phyloP scores from a whole-genome alignment of 2,797 vertebrate species.

The Simalia tracyae region DNA sequence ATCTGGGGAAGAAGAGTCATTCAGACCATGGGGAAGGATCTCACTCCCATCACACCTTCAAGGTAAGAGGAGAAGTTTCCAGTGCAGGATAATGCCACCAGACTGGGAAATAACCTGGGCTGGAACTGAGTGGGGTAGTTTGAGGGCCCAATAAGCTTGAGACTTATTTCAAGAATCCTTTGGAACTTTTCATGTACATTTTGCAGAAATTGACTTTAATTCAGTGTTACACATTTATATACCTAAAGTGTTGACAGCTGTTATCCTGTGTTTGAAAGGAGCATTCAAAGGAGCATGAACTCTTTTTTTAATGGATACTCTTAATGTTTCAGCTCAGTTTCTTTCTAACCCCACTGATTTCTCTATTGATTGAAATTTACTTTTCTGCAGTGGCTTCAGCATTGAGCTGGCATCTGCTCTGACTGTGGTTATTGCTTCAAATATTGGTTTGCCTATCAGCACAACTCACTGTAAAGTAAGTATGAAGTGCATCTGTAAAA shows the following conservation, averaged over 20 bases:
- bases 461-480: conserved; percentile 97
- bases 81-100: too few relatives aligned
- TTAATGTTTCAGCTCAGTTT: too few relatives aligned
- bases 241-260: too few relatives aligned
- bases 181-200: not conserved
- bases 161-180: not conserved
- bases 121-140: not conserved
- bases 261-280: not conserved
- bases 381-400: conserved; percentile 87
- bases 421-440: conserved; percentile 93
- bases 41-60: conserved; percentile 95
- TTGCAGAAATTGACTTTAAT: not conserved
- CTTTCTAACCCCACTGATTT: not conserved
- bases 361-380: not conserved
- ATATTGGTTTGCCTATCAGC: conserved; percentile 94
- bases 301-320: too few relatives aligned
- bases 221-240: not conserved
- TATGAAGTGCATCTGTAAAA: not conserved
- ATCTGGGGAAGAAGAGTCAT: conserved; percentile 96
- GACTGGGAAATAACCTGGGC: too few relatives aligned
- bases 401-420: conserved; percentile 93
- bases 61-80: conserved; percentile 75
- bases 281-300: not conserved
- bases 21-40: conserved; percentile 95
- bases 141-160: too few relatives aligned